Evolutionary conservation across 2,888 invertebrate species (phyloP).

Genomic region (Hofmannophila pseudospretella): DNA sequence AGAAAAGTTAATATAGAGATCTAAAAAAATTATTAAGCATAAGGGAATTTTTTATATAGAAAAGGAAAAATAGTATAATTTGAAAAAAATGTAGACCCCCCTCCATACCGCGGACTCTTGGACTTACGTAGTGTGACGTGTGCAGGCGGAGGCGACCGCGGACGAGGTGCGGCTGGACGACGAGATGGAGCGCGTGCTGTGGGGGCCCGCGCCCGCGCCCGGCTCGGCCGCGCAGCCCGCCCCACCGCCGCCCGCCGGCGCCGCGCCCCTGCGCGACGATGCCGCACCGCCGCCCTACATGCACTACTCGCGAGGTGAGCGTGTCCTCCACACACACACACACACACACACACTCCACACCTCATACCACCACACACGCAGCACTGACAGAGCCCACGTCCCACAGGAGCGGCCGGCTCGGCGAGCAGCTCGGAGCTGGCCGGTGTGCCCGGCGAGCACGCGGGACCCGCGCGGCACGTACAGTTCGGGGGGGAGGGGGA

Average conservation of each 20-base stretch:
- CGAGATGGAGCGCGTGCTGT: constrained; percentile 93
- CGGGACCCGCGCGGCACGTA: constrained; percentile 32
- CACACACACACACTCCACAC: not conserved
- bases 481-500: constrained; percentile 43
- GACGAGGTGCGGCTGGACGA: constrained; percentile 88
- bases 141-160: constrained; percentile 40
- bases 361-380: too few species aligned
- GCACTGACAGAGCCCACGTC: not conserved
- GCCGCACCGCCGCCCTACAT: constrained; percentile 33
- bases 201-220: constrained; percentile 79
- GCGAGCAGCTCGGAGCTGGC: constrained; percentile 18
- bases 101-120: too few species aligned
- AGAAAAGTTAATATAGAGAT: too few species aligned
- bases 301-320: not conserved
- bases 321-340: not conserved
- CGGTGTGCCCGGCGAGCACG: constrained; percentile 5
- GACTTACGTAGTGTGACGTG: too few species aligned
- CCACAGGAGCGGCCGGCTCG: constrained; percentile 1
- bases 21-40: too few species aligned
- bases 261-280: constrained; percentile 37
- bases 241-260: constrained; percentile 46
- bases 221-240: constrained; percentile 67
- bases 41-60: too few species aligned
- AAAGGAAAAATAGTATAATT: too few species aligned
- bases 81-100: too few species aligned